Conservation (phyloP, 2,797 vertebrate species). For the Cheirogaleus major region DNA sequence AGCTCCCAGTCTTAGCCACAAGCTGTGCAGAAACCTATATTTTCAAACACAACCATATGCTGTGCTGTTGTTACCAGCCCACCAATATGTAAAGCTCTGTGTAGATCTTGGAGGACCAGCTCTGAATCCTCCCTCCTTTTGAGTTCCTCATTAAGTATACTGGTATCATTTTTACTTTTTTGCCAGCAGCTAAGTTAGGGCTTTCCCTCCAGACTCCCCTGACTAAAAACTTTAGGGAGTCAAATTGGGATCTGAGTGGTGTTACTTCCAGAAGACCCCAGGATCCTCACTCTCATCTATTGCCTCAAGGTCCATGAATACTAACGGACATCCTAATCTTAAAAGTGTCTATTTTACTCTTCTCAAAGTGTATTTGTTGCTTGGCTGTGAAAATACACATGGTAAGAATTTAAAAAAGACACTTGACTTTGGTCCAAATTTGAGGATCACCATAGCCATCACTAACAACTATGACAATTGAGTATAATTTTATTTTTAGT, state of each 20-base stretch:
- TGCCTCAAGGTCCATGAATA: neutral
- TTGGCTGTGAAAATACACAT: neutral
- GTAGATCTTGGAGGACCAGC: neutral
- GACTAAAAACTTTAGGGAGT: neutral
- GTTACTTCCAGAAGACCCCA: neutral
- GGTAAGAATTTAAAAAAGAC: neutral
- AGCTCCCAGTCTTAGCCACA: neutral
- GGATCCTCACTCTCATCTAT: neutral
- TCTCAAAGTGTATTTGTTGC: neutral
- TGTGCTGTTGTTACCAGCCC: neutral
- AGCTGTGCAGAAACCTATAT: neutral
- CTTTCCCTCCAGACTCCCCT: neutral
- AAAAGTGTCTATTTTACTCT: neutral
- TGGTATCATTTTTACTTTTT: neutral
- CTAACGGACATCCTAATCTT: neutral
- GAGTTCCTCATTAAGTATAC: neutral
- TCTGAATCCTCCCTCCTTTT: neutral
- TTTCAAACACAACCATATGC: neutral
- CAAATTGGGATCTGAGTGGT: neutral
- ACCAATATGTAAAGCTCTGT: neutral
- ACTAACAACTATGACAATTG: neutral
- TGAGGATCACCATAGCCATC: neutral
- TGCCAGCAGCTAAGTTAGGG: no score
- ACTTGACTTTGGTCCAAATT: neutral
- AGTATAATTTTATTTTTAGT: neutral